A percentile compares a stretch with the other conserved stretches of the same genome.
These are phyloP conservation scores for Loris lydekkerianus DNA, from an alignment of 2,797 vertebrate species.

Conservation along the genomic window DNA sequence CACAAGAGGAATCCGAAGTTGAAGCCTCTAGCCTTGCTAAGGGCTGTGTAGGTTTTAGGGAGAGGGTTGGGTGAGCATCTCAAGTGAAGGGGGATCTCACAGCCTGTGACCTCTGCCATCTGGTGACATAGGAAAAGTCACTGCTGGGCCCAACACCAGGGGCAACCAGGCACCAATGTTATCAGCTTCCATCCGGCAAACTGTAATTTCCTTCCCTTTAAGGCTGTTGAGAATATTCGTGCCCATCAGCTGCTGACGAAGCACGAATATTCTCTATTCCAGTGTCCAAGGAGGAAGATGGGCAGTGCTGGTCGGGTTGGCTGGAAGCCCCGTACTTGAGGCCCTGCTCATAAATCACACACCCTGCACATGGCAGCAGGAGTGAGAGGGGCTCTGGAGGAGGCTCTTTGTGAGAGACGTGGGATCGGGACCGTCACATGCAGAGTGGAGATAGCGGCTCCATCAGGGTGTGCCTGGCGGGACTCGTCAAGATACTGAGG, in stretches of 20 bases:
- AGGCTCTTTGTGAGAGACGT: neutral
- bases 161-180: neutral
- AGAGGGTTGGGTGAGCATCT: neutral
- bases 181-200: neutral
- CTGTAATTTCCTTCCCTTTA: neutral
- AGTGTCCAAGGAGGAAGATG: neutral
- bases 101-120: neutral
- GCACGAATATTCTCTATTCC: neutral
- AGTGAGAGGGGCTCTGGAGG: neutral
- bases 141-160: neutral
- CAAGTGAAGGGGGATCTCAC: neutral
- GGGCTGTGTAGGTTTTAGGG: neutral
- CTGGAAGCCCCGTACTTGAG: rapidly evolving
- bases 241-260: neutral
- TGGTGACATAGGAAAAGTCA: neutral
- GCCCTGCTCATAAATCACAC: too few species aligned
- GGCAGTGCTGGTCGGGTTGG: neutral
- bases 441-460: neutral
- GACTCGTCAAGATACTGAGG: neutral
- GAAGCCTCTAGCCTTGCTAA: neutral
- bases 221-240: neutral
- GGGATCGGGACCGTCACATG: neutral
- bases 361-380: rapidly evolving
- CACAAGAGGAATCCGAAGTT: neutral
- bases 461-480: neutral